Base-by-base conservation (phyloP, 64 coral and sea anemone genomes). In the Platygyra sinensis region DNA sequence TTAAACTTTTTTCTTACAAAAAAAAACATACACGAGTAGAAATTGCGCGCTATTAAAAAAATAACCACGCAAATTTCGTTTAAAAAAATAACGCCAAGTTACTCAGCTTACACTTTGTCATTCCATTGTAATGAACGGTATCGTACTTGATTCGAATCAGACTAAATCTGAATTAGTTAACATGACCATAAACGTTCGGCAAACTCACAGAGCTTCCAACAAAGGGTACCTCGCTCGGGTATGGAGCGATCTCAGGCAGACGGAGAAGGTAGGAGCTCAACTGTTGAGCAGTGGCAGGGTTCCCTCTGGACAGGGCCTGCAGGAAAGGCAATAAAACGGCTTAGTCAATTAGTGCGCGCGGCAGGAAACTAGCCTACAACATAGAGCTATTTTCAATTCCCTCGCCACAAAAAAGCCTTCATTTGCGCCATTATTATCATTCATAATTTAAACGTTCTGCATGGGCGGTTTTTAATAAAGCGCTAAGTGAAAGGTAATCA, bases 101-200 rank as follows among this genome's bases (percentile, higher is more conserved):
- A 74, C 54, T 87, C 76, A 67, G 92, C 92, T 94, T 94, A 94
- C 92, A 89, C 75, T 89, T 86, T 86, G 49, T 54, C 94, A 96
- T 96, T 92, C 90, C 94, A 92, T 92, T 83, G 94, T 88, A 96
- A 96, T 96, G 94, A 92, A 96, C 72, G 75, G 76, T 95, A 87
- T 89, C 25, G 38, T 79, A 79, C 17, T 20, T 67, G 11, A 28
- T 38, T 64, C 46, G 55, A 52, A 93, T 89, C 88, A 89, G 80
- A 80, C 74, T 86, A 96, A 80, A 50, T 90, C 77, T 80, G 72
- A 72, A 39, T 91, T 91, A 74, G 57, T 69, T 80, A 30, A 30
- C 79, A 74, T 91, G 46, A n/a, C 86, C 72, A 25, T 89, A 89
- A 80, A 92, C 85, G 72, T 73, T 93, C 24, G 90, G 32, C 72